Conservation (phyloP, 2,797 vertebrate species). For the Onychomys leucogaster region DNA sequence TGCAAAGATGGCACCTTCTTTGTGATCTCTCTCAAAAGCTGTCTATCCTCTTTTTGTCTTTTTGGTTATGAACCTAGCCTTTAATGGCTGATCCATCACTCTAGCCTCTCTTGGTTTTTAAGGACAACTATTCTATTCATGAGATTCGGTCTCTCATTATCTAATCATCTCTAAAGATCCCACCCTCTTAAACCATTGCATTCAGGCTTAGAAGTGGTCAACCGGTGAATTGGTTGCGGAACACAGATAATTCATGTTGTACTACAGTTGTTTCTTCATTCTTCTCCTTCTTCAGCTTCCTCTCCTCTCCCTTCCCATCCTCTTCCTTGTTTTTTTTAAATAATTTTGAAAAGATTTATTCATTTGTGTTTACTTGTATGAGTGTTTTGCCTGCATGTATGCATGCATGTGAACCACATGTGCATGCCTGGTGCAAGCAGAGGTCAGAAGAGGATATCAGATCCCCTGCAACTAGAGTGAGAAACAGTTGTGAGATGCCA, state of each 20-base stretch:
- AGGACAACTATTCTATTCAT: not conserved
- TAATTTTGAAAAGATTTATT: not conserved
- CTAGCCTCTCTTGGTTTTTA: not conserved
- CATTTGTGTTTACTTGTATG: not conserved
- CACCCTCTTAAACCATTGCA: not conserved
- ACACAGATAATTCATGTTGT: not conserved
- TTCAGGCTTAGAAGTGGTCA: not conserved
- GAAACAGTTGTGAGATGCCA: not conserved
- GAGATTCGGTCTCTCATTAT: not conserved
- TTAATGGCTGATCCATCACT: not conserved
- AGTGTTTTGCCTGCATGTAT: not conserved
- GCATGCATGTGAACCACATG: not conserved
- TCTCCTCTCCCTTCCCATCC: not conserved
- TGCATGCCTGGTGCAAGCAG: not conserved
- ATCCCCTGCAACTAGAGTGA: not conserved
- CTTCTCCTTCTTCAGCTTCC: no score
- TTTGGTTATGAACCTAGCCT: not conserved
- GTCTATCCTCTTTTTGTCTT: not conserved
- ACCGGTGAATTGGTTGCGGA: not conserved
- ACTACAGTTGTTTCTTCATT: not conserved
- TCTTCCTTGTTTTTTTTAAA: not conserved
- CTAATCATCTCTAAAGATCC: not conserved
- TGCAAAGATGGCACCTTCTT: not conserved
- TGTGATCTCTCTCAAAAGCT: not conserved
- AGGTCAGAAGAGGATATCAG: not conserved